phyloP scores from a whole-genome alignment of 2,888 invertebrate species.

The Tetanocera ferruginea region DNA sequence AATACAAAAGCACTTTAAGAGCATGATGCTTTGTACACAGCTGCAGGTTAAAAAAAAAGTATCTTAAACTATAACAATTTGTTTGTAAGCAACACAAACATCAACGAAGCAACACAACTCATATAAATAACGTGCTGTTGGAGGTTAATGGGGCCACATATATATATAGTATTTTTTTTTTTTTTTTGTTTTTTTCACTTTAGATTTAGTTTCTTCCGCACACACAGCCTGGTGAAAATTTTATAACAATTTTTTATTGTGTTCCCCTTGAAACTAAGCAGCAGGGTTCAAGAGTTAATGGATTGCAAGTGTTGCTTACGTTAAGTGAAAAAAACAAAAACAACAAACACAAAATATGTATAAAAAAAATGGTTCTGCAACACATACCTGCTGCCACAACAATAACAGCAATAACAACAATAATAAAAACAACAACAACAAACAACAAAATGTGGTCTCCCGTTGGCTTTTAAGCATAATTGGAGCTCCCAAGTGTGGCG shows the following conservation, averaged over 20 bases:
- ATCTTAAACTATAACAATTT: too few species aligned
- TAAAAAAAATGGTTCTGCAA: not conserved
- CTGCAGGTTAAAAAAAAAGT: too few species aligned
- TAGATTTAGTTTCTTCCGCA: not conserved
- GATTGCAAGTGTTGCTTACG: constrained; percentile 58
- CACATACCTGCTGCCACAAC: constrained; percentile 44
- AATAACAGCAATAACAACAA: constrained; percentile 32
- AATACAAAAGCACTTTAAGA: too few species aligned
- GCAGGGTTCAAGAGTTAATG: constrained; percentile 51
- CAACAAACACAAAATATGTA: constrained; percentile 4
- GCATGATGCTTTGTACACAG: too few species aligned
- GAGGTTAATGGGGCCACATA: not conserved
- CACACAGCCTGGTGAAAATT: not conserved
- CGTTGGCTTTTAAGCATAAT: constrained; percentile 61
- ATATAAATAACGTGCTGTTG: too few species aligned
- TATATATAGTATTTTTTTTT: too few species aligned
- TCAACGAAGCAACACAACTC: too few species aligned
- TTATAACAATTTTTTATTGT: too few species aligned
- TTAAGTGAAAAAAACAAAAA: constrained; percentile 5
- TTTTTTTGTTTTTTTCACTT: not conserved
- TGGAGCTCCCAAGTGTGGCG: constrained; percentile 55
- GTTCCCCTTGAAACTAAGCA: not conserved
- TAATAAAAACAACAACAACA: constrained; percentile 33
- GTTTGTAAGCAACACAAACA: too few species aligned
- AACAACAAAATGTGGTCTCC: constrained; percentile 22